phyloP scores from a whole-genome alignment of 2,113 vertebrate species.

The Hassar affinis region DNA sequence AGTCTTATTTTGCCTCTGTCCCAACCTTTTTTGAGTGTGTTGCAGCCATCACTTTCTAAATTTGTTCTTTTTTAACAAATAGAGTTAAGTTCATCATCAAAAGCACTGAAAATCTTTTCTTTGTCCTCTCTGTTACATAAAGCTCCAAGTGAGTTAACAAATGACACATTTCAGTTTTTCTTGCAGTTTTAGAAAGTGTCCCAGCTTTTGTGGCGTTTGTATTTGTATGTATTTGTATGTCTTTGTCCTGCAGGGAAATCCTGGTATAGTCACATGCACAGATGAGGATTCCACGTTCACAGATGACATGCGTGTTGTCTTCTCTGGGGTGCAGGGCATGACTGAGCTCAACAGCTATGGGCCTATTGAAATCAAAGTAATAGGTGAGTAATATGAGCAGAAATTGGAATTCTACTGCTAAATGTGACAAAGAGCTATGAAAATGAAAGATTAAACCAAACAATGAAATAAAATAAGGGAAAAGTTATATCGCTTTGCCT shows the following conservation, averaged over 20 bases:
- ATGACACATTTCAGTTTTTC: too few relatives aligned
- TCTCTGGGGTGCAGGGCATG: slow-evolving; percentile 85
- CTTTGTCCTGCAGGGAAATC: slow-evolving; percentile 65
- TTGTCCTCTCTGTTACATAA: too few relatives aligned
- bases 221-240: too few relatives aligned
- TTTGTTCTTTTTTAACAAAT: too few relatives aligned
- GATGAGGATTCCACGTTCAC: slow-evolving; percentile 60
- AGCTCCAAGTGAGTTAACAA: too few relatives aligned
- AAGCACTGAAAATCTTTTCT: too few relatives aligned
- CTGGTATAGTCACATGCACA: slow-evolving; percentile 74
- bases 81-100: too few relatives aligned
- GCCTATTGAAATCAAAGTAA: slow-evolving; percentile 65
- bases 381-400: slow-evolving; percentile 63
- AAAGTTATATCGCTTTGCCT: background rate
- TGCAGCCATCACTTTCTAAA: too few relatives aligned
- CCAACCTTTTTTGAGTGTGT: too few relatives aligned
- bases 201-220: too few relatives aligned
- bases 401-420: background rate
- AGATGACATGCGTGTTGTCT: slow-evolving; percentile 67
- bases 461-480: background rate
- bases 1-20: too few relatives aligned
- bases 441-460: background rate
- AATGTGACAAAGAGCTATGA: background rate
- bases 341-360: slow-evolving; percentile 76
- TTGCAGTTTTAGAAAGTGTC: too few relatives aligned